Percentiles rank a stretch among this genome's conserved stretches.
phyloP scores from a whole-genome alignment of 2,797 vertebrate genomes.

The Aeoliscus strigatus region DNA sequence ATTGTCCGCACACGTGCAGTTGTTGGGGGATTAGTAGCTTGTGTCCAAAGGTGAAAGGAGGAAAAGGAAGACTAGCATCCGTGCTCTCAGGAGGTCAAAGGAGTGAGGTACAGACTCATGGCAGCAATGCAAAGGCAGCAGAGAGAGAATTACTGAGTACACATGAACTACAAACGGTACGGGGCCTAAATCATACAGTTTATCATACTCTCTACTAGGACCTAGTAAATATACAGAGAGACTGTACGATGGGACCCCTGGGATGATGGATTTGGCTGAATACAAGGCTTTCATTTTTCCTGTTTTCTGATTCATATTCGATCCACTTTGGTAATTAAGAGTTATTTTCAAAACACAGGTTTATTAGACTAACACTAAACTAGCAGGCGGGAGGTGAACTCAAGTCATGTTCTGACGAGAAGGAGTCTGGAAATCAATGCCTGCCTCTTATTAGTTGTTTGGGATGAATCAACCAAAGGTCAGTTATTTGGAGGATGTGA shows the following conservation, averaged over 20 bases:
- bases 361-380: too few species aligned
- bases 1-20: slow-evolving; percentile 63
- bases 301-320: background rate
- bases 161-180: too few species aligned
- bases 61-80: slow-evolving; percentile 16
- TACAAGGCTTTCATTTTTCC: background rate
- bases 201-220: background rate
- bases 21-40: slow-evolving; percentile 22
- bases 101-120: slow-evolving; percentile 8
- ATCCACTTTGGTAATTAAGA: too few species aligned
- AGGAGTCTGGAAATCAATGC: slow-evolving; percentile 11
- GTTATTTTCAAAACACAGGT: too few species aligned
- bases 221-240: background rate
- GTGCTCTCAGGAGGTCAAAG: slow-evolving; percentile 12
- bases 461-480: slow-evolving; percentile 26
- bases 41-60: slow-evolving; percentile 6
- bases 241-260: slow-evolving; percentile 1
- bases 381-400: too few species aligned
- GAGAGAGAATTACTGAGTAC: too few species aligned
- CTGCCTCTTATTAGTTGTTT: slow-evolving; percentile 1
- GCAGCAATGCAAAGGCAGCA: slow-evolving; percentile 12
- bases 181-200: background rate
- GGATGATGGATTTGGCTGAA: background rate
- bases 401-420: too few species aligned
- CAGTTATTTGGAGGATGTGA: slow-evolving; percentile 21